These are phyloP conservation scores for Eleutherodactylus coqui DNA, from an alignment of 2,797 vertebrate species.

Conservation along the genomic window DNA sequence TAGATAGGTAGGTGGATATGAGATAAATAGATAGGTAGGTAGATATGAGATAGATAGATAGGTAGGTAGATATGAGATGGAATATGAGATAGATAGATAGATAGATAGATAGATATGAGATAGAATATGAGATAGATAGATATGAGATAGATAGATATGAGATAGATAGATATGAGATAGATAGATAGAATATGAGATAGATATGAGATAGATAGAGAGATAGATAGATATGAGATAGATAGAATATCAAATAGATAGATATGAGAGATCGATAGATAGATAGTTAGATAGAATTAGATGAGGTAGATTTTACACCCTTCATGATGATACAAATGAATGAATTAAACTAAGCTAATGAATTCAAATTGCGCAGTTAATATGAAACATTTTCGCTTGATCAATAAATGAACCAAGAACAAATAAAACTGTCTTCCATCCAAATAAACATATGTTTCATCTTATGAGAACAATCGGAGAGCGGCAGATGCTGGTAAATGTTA, in stretches of 20 bases:
- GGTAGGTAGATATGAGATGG: background rate
- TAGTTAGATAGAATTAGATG: background rate
- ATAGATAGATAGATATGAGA: background rate
- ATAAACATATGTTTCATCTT: slow-evolving; percentile 44
- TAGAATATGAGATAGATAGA: background rate
- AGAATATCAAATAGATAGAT: background rate
- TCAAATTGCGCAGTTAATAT: background rate
- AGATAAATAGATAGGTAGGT: background rate
- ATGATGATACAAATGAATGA: background rate
- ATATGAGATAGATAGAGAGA: background rate
- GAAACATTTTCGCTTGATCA: background rate
- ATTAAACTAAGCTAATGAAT: background rate
- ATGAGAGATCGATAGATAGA: slow-evolving; percentile 16
- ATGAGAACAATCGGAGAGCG: slow-evolving; percentile 8
- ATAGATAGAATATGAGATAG: background rate
- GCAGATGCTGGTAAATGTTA: slow-evolving; percentile 9
- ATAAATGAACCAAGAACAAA: slow-evolving; percentile 15
- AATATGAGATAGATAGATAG: background rate
- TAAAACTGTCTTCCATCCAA: slow-evolving; percentile 2
- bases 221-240: background rate
- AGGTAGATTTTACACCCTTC: background rate
- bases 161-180: background rate
- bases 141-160: slow-evolving; percentile 2
- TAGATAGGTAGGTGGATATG: background rate
- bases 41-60: slow-evolving; percentile 6